These are phyloP conservation scores for Progne subis DNA, from an alignment of 2,113 vertebrate species.

Conservation along the genomic window DNA sequence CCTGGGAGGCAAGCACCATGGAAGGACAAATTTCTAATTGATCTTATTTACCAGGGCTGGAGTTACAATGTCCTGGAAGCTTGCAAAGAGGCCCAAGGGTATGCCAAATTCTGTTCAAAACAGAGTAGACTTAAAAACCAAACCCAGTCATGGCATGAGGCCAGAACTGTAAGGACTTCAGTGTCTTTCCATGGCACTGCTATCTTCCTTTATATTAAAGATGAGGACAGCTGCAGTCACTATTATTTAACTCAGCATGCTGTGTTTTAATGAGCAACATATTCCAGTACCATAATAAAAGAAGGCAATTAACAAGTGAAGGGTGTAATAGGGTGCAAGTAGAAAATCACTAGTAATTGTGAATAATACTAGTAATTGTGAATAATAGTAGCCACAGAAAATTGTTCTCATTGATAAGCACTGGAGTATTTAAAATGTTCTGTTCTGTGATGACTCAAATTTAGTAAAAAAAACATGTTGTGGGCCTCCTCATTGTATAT, in stretches of 20 bases:
- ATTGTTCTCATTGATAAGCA: constrained; percentile 6
- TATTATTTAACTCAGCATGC: constrained; percentile 3
- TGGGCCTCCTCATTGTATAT: not conserved
- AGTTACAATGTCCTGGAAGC: not conserved
- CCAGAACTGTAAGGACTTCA: not conserved
- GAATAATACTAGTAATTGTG: constrained; percentile 35
- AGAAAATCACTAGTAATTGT: constrained; percentile 48
- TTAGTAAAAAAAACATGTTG: not conserved
- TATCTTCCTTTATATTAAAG: not conserved
- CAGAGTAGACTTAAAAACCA: not conserved
- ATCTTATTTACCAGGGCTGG: not conserved
- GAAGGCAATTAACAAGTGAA: constrained; percentile 17
- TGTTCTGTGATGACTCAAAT: not conserved
- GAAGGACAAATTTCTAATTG: not conserved
- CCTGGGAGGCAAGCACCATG: not conserved
- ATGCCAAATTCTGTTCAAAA: not conserved
- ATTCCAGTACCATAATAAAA: not conserved
- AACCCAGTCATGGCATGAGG: not conserved
- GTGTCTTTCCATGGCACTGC: not conserved
- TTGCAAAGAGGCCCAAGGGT: not conserved
- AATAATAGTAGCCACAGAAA: constrained; percentile 17
- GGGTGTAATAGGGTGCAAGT: not conserved
- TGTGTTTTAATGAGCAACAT: constrained; percentile 13
- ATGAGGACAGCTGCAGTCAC: not conserved
- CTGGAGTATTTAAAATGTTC: constrained; percentile 22